Evolutionary conservation across 1,140 invertebrate genomes (phyloP).

Genomic region (Drosophila punjabiensis): DNA sequence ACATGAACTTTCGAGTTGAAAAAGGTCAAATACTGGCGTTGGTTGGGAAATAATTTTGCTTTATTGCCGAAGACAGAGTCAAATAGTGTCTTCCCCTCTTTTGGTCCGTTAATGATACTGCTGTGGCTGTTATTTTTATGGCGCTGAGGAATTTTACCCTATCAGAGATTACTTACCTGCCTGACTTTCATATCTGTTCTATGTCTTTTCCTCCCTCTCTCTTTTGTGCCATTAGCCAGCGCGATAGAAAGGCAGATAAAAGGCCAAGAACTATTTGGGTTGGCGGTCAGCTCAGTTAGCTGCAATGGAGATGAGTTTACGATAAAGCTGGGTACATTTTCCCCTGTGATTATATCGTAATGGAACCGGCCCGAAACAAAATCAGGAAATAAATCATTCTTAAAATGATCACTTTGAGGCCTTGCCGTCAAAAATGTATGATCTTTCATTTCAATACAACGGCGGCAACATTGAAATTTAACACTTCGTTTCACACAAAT

Average conservation of each 20-base stretch:
- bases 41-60: slow-evolving; percentile 71
- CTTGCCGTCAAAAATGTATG: slow-evolving; percentile 5
- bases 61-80: slow-evolving; percentile 39
- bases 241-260: slow-evolving; percentile 62
- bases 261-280: slow-evolving; percentile 28
- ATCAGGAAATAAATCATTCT: slow-evolving; percentile 31
- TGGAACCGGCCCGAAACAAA: not conserved
- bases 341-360: not conserved
- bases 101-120: slow-evolving; percentile 28
- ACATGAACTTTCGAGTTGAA: slow-evolving; percentile 74
- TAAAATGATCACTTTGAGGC: slow-evolving; percentile 12
- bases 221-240: slow-evolving; percentile 62
- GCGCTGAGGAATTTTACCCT: slow-evolving; percentile 33
- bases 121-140: slow-evolving; percentile 39
- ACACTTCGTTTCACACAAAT: slow-evolving; percentile 67
- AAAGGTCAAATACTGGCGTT: slow-evolving; percentile 63
- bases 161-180: slow-evolving; percentile 46
- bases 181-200: not conserved
- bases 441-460: slow-evolving; percentile 4
- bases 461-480: slow-evolving; percentile 53
- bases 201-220: slow-evolving; percentile 11
- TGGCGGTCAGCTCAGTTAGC: slow-evolving; percentile 1
- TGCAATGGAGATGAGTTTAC: slow-evolving; percentile 28
- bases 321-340: slow-evolving; percentile 28
- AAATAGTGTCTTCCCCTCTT: slow-evolving; percentile 29